Evolutionary conservation across 2,888 invertebrate species (phyloP).

Genomic region (Standfussiana lucernea): DNA sequence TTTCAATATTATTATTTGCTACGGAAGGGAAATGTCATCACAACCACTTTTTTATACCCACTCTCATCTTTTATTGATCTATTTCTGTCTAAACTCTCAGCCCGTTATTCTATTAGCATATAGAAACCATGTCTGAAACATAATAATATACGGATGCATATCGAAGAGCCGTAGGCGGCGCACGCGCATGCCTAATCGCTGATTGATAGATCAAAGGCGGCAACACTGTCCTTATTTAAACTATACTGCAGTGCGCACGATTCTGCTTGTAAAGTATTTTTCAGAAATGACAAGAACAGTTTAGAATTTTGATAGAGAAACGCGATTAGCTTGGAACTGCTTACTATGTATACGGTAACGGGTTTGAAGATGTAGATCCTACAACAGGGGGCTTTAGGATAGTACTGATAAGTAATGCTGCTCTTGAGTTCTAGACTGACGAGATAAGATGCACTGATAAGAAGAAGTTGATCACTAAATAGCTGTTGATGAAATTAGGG

Average conservation of each 20-base stretch:
- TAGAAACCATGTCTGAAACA: constrained; percentile 40
- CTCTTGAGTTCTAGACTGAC: neutral
- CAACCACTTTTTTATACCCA: constrained; percentile 13
- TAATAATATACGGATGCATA: constrained; percentile 54
- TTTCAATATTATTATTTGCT: neutral
- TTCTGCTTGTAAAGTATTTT: constrained; percentile 11
- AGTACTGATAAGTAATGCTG: neutral
- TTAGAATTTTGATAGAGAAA: neutral
- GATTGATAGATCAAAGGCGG: constrained; percentile 77
- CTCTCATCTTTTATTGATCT: constrained; percentile 20
- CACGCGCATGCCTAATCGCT: constrained; percentile 79
- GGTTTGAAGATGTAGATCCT: neutral
- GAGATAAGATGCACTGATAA: neutral
- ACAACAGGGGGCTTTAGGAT: neutral
- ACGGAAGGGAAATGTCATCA: constrained; percentile 36
- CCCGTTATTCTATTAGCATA: constrained; percentile 51
- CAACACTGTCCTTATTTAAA: constrained; percentile 66
- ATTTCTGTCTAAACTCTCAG: constrained; percentile 24
- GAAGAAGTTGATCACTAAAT: neutral
- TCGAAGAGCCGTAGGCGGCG: constrained; percentile 57
- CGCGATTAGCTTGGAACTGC: neutral
- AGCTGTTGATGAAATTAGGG: neutral
- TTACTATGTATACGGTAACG: neutral
- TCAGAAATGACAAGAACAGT: neutral
- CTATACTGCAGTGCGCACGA: constrained; percentile 21